These are phyloP conservation scores for Sebastes trivittatus DNA, from an alignment of 2,797 vertebrate species.

Conservation along the genomic window DNA sequence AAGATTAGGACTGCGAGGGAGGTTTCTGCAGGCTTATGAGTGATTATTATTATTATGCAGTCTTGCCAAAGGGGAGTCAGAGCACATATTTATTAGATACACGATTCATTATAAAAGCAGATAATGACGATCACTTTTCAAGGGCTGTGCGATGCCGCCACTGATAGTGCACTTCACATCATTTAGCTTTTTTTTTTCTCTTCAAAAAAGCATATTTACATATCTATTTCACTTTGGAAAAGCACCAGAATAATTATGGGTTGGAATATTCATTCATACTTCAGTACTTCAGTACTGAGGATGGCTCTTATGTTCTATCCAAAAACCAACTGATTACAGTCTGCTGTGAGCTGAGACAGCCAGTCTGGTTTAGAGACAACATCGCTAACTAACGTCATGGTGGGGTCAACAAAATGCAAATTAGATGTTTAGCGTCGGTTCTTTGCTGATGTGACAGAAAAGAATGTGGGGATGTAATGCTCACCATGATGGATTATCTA, in stretches of 20 bases:
- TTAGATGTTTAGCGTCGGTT: constrained; percentile 14
- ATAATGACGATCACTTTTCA: constrained; percentile 12
- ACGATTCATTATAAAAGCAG: constrained; percentile 24
- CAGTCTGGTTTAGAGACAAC: neutral
- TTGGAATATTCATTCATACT: constrained; percentile 5
- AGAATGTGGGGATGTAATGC: neutral
- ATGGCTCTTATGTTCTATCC: neutral
- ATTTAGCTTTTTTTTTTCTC: neutral
- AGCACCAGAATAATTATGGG: neutral
- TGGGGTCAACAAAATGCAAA: constrained; percentile 20
- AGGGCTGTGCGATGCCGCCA: neutral
- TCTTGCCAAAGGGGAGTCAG: constrained; percentile 29
- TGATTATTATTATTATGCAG: constrained; percentile 65
- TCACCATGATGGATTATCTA: constrained; percentile 17
- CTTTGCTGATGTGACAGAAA: constrained; percentile 9
- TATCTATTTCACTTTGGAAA: neutral
- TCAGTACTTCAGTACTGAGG: neutral
- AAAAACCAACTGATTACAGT: constrained; percentile 29
- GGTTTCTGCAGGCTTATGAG: constrained; percentile 59
- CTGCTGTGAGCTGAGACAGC: constrained; percentile 11
- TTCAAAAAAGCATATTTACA: neutral
- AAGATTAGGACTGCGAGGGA: constrained; percentile 61
- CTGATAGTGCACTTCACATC: neutral
- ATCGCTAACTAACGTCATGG: neutral
- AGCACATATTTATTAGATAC: constrained; percentile 40